phyloP scores from a whole-genome alignment of 2,797 vertebrate genomes.

The Clarias platycephalus region DNA sequence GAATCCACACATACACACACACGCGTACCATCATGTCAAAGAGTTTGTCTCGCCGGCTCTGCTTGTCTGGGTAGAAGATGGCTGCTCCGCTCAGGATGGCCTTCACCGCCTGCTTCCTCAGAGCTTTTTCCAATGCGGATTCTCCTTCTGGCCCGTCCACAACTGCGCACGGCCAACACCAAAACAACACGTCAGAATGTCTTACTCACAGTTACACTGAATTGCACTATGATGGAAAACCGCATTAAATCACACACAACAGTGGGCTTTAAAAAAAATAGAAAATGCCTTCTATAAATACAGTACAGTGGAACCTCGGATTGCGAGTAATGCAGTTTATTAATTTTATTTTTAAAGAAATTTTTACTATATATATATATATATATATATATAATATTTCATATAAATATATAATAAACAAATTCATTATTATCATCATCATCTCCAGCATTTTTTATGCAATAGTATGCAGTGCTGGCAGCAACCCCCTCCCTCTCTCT shows the following conservation, averaged over 20 bases:
- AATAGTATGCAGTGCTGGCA: too few species aligned
- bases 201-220: not conserved
- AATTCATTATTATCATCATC: too few species aligned
- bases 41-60: slow-evolving; percentile 84
- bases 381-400: too few species aligned
- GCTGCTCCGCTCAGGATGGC: slow-evolving; percentile 90
- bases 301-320: too few species aligned
- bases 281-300: too few species aligned
- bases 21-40: slow-evolving; percentile 91
- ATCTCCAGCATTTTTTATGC: too few species aligned
- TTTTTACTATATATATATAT: too few species aligned
- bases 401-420: too few species aligned
- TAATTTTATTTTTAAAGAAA: too few species aligned
- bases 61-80: slow-evolving; percentile 92
- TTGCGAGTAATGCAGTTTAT: too few species aligned
- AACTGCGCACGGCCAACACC: slow-evolving; percentile 70
- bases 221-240: not conserved
- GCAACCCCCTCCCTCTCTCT: too few species aligned
- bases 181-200: not conserved
- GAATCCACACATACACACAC: not conserved
- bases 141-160: slow-evolving; percentile 81
- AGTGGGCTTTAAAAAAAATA: not conserved
- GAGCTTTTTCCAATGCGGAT: slow-evolving; percentile 71
- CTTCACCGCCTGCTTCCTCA: slow-evolving; percentile 87
- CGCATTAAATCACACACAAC: not conserved